Evolutionary conservation across 2,797 vertebrate genomes (phyloP).

Genomic region (Falco biarmicus): DNA sequence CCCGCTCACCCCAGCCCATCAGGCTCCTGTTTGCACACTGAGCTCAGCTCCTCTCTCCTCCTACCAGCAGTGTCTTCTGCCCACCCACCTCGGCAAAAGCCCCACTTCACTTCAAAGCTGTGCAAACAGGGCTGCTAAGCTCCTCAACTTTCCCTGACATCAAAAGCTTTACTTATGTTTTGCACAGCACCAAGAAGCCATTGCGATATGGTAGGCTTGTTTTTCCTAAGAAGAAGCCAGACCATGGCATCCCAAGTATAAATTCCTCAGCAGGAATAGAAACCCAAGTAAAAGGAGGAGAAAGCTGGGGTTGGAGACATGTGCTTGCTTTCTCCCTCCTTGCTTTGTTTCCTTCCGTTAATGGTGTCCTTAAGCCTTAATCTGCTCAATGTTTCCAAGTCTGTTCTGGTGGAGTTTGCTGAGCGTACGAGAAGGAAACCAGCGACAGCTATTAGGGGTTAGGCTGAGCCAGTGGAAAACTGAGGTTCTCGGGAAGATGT

Average conservation of each 20-base stretch:
- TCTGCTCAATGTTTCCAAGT: background rate
- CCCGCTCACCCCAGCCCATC: accelerated
- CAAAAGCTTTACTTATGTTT: background rate
- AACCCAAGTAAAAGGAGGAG: background rate
- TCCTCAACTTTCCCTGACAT: background rate
- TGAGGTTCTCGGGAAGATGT: background rate
- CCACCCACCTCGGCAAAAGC: background rate
- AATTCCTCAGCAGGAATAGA: background rate
- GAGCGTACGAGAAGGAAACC: background rate
- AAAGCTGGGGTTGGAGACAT: background rate
- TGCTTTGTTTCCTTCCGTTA: background rate
- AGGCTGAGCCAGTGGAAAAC: background rate
- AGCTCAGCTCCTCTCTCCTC: background rate
- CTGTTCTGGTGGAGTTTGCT: background rate
- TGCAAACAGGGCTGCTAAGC: background rate
- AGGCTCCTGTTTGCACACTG: background rate
- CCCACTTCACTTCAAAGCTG: background rate
- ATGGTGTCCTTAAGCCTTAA: conserved; percentile 5
- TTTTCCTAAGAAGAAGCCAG: background rate
- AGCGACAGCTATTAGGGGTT: background rate
- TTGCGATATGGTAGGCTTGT: background rate
- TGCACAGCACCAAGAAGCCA: background rate
- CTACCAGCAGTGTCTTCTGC: background rate
- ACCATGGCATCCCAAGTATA: background rate
- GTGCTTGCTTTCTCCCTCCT: background rate